Evolutionary conservation across 2,888 invertebrate genomes (phyloP).

Genomic region (Sphaeridia pumilis): DNA sequence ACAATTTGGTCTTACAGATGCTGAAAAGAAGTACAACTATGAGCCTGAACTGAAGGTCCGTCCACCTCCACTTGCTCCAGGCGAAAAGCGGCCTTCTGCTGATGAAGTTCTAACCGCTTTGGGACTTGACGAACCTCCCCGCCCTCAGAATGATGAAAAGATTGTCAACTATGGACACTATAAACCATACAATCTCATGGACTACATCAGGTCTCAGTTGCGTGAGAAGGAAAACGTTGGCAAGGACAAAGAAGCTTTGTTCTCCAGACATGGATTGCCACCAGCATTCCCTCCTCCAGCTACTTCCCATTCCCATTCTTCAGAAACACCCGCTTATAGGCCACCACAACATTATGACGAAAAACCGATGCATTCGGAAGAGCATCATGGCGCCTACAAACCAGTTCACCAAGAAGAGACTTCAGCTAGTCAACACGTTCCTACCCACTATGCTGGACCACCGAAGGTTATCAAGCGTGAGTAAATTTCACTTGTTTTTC

Average conservation of each 20-base stretch:
- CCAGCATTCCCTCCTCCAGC: no score
- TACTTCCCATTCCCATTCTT: neutral
- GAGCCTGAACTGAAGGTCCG: neutral
- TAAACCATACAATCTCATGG: slow-evolving; percentile 16
- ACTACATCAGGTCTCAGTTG: slow-evolving; percentile 5
- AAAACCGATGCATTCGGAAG: neutral
- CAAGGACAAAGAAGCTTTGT: slow-evolving; percentile 14
- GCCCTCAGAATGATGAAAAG: slow-evolving; percentile 2
- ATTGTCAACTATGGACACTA: slow-evolving; percentile 14
- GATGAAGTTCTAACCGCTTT: slow-evolving; percentile 25
- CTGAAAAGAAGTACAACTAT: slow-evolving; percentile 2
- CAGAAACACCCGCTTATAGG: no score
- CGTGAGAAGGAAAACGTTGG: slow-evolving; percentile 6
- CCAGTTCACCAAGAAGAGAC: neutral
- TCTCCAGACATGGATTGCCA: slow-evolving; percentile 3
- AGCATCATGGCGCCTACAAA: neutral
- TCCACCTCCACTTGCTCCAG: neutral
- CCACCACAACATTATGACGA: slow-evolving; percentile 1
- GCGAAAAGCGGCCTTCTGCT: neutral
- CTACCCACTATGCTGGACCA: neutral
- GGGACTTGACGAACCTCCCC: slow-evolving; percentile 17
- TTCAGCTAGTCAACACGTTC: neutral
- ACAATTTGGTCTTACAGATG: neutral
- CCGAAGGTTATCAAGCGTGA: slow-evolving; percentile 11
- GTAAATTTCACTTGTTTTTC: no score